phyloP scores from a whole-genome alignment of 2,797 vertebrate genomes.

The Benthosema pterotum region DNA sequence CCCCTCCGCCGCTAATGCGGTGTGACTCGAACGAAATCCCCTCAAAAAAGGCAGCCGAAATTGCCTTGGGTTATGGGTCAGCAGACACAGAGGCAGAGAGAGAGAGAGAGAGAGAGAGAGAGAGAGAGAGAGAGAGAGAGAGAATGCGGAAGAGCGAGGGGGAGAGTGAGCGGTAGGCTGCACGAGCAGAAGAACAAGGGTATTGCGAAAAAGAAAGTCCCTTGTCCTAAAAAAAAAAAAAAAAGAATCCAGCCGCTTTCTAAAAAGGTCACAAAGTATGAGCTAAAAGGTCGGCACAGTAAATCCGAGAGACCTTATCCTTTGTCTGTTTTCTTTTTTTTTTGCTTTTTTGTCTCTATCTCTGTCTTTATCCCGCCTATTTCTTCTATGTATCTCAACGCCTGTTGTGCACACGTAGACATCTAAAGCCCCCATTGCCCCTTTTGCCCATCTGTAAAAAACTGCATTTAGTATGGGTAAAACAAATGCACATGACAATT shows the following conservation, averaged over 20 bases:
- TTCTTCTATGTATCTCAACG: too few relatives aligned
- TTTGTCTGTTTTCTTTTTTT: too few relatives aligned
- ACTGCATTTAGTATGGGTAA: too few relatives aligned
- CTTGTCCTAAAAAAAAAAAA: constrained; percentile 10
- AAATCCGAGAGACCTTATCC: constrained; percentile 68
- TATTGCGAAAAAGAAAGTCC: constrained; percentile 36
- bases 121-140: constrained; percentile 11
- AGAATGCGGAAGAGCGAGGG: constrained; percentile 45
- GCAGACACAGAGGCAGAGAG: constrained; percentile 48
- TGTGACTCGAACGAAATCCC: constrained; percentile 83
- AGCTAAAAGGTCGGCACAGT: constrained; percentile 77
- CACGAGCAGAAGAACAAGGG: constrained; percentile 43
- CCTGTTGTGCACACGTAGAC: too few relatives aligned
- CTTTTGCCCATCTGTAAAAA: too few relatives aligned
- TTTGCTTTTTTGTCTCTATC: too few relatives aligned
- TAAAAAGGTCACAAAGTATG: constrained; percentile 76
- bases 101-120: constrained; percentile 25
- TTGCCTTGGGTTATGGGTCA: constrained; percentile 82
- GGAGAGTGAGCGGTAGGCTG: constrained; percentile 42
- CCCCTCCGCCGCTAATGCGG: constrained; percentile 80
- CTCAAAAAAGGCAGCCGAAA: constrained; percentile 81
- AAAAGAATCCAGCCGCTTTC: constrained; percentile 53
- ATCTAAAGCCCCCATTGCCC: too few relatives aligned
- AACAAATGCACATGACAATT: too few relatives aligned
- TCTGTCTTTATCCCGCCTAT: too few relatives aligned